Evolutionary conservation across 2,888 invertebrate genomes (phyloP).

Genomic region (Petrolisthes cinctipes): DNA sequence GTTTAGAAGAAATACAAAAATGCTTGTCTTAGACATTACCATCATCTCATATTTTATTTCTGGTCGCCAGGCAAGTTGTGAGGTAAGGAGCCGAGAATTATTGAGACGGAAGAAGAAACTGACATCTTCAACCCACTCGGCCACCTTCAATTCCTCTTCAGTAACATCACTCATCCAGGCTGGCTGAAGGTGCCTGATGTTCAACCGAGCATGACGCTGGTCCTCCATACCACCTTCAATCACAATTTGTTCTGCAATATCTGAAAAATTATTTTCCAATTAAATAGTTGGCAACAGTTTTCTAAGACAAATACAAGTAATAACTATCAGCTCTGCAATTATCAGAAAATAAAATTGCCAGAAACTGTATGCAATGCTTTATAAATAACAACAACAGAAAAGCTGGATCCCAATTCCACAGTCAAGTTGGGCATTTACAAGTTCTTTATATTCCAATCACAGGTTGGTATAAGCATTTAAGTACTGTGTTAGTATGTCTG

Average conservation of each 20-base stretch:
- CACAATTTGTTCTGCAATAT: slow-evolving; percentile 55
- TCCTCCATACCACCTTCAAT: slow-evolving; percentile 62
- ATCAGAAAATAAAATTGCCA: too few relatives aligned
- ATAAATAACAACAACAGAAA: too few relatives aligned
- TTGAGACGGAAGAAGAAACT: slow-evolving; percentile 55
- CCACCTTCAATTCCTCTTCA: not conserved
- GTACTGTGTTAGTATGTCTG: too few relatives aligned
- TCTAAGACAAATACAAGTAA: too few relatives aligned
- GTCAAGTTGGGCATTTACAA: too few relatives aligned
- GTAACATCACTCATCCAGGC: slow-evolving; percentile 27
- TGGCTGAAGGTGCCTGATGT: slow-evolving; percentile 51
- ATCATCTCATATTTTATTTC: slow-evolving; percentile 46
- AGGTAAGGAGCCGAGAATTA: slow-evolving; percentile 50
- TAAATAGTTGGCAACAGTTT: too few relatives aligned
- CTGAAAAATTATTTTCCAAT: slow-evolving; percentile 12
- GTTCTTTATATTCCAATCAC: too few relatives aligned
- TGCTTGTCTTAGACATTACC: slow-evolving; percentile 28
- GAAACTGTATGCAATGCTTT: too few relatives aligned
- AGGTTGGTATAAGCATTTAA: too few relatives aligned
- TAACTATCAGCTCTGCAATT: too few relatives aligned
- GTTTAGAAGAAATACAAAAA: not conserved
- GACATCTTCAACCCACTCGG: slow-evolving; percentile 45
- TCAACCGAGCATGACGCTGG: slow-evolving; percentile 56
- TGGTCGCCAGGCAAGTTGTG: slow-evolving; percentile 56
- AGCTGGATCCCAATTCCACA: too few relatives aligned